These are phyloP conservation scores for Bombylius major DNA, from an alignment of 2,888 invertebrate genomes.

Conservation along the genomic window DNA sequence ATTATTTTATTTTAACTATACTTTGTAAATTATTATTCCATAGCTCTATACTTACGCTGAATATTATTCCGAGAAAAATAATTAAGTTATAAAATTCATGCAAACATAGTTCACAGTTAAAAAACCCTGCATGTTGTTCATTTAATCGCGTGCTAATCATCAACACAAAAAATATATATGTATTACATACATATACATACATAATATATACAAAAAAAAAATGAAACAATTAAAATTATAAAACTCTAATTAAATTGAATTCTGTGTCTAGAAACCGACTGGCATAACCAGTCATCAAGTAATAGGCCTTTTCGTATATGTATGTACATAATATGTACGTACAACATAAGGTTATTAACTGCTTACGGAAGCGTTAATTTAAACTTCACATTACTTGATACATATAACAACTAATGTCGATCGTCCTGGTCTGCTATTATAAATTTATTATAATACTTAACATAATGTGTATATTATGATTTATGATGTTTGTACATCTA, in stretches of 20 bases:
- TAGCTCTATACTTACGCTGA: no score
- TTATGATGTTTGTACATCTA: no score
- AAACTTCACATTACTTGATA: background rate
- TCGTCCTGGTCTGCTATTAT: background rate
- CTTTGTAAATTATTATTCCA: no score
- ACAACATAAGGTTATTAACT: constrained; percentile 4
- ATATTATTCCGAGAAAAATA: no score
- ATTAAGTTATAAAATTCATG: no score
- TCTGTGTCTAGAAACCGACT: background rate
- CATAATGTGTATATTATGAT: no score
- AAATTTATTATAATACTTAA: no score
- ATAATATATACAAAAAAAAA: background rate
- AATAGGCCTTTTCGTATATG: background rate
- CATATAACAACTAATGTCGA: background rate
- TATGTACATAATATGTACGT: background rate
- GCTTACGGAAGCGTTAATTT: constrained; percentile 9
- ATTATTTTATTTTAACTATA: no score
- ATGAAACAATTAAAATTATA: background rate
- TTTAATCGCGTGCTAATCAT: background rate
- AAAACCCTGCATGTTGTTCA: no score
- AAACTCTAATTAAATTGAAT: background rate
- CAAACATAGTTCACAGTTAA: background rate
- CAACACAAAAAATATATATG: no score
- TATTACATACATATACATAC: background rate
- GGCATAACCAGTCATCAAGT: background rate